phyloP scores from a whole-genome alignment of 1,140 invertebrate genomes.

The Aricia agestis region DNA sequence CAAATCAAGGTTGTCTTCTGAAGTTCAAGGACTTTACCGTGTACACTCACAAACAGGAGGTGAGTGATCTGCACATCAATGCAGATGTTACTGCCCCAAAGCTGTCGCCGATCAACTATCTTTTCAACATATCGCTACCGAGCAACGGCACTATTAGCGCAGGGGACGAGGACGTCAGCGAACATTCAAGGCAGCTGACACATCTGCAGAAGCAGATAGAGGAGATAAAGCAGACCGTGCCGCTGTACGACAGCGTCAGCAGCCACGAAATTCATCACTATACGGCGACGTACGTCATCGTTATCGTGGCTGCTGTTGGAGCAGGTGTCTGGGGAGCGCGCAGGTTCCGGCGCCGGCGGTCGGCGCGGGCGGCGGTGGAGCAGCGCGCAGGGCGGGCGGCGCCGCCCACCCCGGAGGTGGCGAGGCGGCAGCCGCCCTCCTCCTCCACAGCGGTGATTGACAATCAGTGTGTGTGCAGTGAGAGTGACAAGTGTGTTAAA shows the following conservation, averaged over 20 bases:
- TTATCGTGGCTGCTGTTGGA: slow-evolving; percentile 1
- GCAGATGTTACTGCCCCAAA: slow-evolving; percentile 11
- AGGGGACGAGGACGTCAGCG: slow-evolving; percentile 16
- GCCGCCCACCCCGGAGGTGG: slow-evolving; percentile 8
- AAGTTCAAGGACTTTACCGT: slow-evolving; percentile 27
- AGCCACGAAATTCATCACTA: slow-evolving; percentile 20
- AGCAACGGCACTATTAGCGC: too few species aligned
- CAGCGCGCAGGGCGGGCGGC: not conserved
- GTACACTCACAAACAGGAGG: slow-evolving; percentile 21
- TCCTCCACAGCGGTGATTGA: not conserved
- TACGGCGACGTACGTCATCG: slow-evolving; percentile 15
- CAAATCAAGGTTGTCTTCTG: slow-evolving; percentile 23
- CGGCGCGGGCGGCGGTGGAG: not conserved
- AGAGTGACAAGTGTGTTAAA: slow-evolving; percentile 4
- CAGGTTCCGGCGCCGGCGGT: slow-evolving; percentile 9
- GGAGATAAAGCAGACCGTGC: slow-evolving; percentile 22
- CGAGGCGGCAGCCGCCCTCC: slow-evolving; percentile 5
- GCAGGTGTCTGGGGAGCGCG: slow-evolving; percentile 13
- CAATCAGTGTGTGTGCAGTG: slow-evolving; percentile 19
- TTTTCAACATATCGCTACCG: too few species aligned
- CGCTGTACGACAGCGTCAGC: slow-evolving; percentile 23
- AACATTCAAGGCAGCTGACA: slow-evolving; percentile 18
- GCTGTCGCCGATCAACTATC: too few species aligned
- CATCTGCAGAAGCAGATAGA: slow-evolving; percentile 14
- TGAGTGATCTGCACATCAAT: slow-evolving; percentile 20